These are phyloP conservation scores for Sminthurides aquaticus DNA, from an alignment of 2,888 invertebrate genomes.

Conservation along the genomic window DNA sequence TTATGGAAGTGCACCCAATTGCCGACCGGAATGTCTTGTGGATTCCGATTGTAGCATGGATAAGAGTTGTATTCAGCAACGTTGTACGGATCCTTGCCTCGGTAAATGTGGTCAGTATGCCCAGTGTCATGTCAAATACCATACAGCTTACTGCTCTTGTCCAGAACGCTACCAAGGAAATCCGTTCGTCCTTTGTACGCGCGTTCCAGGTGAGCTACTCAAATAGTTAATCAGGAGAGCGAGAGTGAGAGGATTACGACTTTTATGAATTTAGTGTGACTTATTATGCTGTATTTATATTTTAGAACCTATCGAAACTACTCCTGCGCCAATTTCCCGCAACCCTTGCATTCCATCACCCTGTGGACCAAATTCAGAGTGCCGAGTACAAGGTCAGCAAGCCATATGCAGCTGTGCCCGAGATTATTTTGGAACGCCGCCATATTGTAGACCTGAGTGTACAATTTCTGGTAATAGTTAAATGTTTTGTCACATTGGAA, in stretches of 20 bases:
- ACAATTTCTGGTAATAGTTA: conserved; percentile 58
- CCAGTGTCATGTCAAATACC: conserved; percentile 57
- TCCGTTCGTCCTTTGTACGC: conserved; percentile 53
- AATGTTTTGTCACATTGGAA: too few relatives aligned
- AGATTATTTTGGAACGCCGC: conserved; percentile 49
- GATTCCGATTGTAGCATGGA: conserved; percentile 54
- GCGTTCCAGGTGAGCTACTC: conserved; percentile 16
- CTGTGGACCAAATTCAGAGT: conserved; percentile 63
- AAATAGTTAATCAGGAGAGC: too few relatives aligned
- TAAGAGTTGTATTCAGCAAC: conserved; percentile 55
- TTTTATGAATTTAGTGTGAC: too few relatives aligned
- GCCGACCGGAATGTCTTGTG: conserved; percentile 55
- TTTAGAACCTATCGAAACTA: conserved; percentile 16
- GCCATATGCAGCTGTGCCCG: conserved; percentile 62
- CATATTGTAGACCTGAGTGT: conserved; percentile 60
- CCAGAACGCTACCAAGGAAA: conserved; percentile 48
- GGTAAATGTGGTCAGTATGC: conserved; percentile 66
- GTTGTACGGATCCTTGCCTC: conserved; percentile 65
- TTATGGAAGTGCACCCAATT: conserved; percentile 62
- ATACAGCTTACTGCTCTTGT: conserved; percentile 60
- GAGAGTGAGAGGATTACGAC: too few relatives aligned
- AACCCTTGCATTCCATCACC: conserved; percentile 53
- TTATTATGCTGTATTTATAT: too few relatives aligned
- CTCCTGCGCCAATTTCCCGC: conserved; percentile 51
- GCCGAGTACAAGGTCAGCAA: conserved; percentile 51